Conservation (phyloP, 1,140 invertebrate species). For the Trichogramma pretiosum region DNA sequence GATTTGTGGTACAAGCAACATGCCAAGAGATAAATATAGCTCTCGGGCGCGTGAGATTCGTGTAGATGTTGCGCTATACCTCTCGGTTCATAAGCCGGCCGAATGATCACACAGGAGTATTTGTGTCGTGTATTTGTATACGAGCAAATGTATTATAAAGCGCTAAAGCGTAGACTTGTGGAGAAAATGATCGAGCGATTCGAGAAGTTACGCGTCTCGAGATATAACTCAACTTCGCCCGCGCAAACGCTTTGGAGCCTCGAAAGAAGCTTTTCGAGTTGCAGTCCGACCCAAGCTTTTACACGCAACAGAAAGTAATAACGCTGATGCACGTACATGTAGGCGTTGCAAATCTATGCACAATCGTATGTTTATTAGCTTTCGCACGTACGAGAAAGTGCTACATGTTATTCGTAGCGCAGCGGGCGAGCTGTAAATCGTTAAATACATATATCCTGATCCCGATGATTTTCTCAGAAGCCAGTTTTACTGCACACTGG, state of each 20-base stretch:
- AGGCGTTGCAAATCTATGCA: no score
- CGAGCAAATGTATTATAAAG: no score
- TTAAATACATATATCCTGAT: background rate
- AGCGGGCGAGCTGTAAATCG: conserved; percentile 4
- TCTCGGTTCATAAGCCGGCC: conserved; percentile 1
- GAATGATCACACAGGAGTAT: no score
- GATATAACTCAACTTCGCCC: no score
- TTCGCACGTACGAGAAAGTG: background rate
- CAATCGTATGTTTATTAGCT: background rate
- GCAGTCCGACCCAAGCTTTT: background rate
- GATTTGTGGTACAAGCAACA: background rate
- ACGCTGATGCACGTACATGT: no score
- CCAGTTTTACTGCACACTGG: no score
- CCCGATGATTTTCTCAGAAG: conserved; percentile 11
- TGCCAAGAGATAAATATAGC: background rate
- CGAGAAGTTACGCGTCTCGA: no score
- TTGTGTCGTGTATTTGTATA: no score
- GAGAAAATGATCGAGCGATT: conserved; percentile 15
- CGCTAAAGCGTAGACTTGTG: no score
- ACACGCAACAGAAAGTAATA: conserved; percentile 2
- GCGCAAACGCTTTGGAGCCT: no score
- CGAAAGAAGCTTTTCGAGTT: background rate
- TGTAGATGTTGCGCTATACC: background rate
- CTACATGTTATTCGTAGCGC: background rate
- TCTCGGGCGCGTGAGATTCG: background rate